phyloP scores from a whole-genome alignment of 2,797 vertebrate genomes.

The Nasua narica region DNA sequence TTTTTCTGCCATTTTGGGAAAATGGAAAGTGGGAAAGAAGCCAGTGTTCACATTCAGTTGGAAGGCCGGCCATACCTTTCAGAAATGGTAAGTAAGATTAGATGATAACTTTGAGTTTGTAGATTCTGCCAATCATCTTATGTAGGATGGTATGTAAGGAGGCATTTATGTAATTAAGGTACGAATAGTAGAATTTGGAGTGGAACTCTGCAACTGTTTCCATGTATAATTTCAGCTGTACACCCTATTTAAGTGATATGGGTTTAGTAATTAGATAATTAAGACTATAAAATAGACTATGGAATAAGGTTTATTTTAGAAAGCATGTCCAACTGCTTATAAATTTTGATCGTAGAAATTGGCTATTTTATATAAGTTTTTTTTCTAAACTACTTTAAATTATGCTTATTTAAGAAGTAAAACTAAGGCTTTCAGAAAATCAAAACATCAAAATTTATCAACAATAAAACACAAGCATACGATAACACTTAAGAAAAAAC shows the following conservation, averaged over 20 bases:
- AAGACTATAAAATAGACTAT: background rate
- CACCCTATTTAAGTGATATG: background rate
- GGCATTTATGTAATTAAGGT: background rate
- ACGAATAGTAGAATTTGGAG: background rate
- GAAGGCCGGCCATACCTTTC: slow-evolving; percentile 90
- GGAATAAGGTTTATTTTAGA: background rate
- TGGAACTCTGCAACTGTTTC: background rate
- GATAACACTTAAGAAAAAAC: background rate
- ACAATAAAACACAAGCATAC: background rate
- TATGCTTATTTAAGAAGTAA: background rate
- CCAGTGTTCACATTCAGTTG: slow-evolving; percentile 87
- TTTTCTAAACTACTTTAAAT: background rate
- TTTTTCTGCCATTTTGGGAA: slow-evolving; percentile 91
- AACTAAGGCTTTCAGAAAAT: slow-evolving; percentile 1
- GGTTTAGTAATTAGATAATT: background rate
- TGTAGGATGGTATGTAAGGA: background rate
- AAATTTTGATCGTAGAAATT: background rate
- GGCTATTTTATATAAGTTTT: background rate
- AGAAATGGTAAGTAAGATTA: slow-evolving; percentile 84
- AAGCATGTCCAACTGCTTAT: background rate
- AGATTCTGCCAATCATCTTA: background rate
- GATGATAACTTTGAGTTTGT: background rate
- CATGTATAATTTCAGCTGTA: background rate
- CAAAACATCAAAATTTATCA: background rate
- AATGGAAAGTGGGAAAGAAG: slow-evolving; percentile 91